A percentile compares a stretch with the other conserved stretches of the same genome.
These are phyloP conservation scores for Bombus turneri DNA, from an alignment of 1,140 invertebrate genomes.

Conservation along the genomic window DNA sequence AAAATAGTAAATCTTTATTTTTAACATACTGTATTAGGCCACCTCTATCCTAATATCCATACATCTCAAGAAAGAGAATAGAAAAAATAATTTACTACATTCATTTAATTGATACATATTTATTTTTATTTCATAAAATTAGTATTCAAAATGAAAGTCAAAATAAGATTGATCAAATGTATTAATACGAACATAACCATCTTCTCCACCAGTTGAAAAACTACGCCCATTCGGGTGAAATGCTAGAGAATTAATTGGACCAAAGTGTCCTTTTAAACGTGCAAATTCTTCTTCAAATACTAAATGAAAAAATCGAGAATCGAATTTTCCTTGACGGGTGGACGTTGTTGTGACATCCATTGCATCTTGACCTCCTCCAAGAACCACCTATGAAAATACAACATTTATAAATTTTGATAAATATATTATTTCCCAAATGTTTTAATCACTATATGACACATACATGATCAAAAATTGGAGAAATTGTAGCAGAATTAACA, in stretches of 20 bases:
- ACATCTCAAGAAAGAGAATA: neutral
- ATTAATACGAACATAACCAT: conserved; percentile 98
- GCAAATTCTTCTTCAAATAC: conserved; percentile 99
- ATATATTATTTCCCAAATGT: neutral
- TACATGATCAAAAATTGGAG: conserved; percentile 96
- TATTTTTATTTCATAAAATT: conserved; percentile 63
- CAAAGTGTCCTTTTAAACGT: conserved; percentile 99
- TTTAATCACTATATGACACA: conserved; percentile 63
- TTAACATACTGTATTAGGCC: neutral
- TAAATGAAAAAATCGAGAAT: conserved; percentile 98
- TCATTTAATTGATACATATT: conserved; percentile 30
- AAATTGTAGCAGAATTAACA: conserved; percentile 98
- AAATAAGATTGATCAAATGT: conserved; percentile 98
- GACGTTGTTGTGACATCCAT: conserved; percentile 99
- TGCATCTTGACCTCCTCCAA: conserved; percentile 99
- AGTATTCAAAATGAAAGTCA: conserved; percentile 98
- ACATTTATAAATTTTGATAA: neutral
- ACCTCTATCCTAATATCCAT: neutral
- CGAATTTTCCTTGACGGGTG: conserved; percentile 97
- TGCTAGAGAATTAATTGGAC: conserved; percentile 98
- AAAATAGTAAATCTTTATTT: neutral
- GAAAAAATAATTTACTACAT: conserved; percentile 26
- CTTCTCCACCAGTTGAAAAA: conserved; percentile 98
- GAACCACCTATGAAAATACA: conserved; percentile 86
- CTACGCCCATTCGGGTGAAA: conserved; percentile 99